Evolutionary conservation across 2,888 invertebrate genomes (phyloP).

Genomic region (Hirudinaria manillensis): DNA sequence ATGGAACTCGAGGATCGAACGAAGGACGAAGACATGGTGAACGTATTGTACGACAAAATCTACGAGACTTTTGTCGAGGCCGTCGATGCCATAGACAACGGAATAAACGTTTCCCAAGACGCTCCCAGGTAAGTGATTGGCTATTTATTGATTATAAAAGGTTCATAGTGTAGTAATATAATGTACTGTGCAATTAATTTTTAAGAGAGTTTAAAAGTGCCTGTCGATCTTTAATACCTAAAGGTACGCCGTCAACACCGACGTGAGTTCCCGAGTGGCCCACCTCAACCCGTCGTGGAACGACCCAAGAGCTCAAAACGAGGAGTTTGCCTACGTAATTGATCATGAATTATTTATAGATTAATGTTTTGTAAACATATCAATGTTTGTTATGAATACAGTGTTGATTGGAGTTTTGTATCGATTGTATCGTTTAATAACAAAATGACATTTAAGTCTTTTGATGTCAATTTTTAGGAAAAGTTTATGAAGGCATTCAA

Average conservation of each 20-base stretch:
- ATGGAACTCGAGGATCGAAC: not conserved
- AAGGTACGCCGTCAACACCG: conserved; percentile 71
- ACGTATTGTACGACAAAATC: conserved; percentile 58
- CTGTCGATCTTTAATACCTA: conserved; percentile 24
- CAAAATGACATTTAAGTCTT: not conserved
- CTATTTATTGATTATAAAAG: not conserved
- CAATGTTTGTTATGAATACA: too few relatives aligned
- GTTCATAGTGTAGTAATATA: not conserved
- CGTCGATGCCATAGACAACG: conserved; percentile 94
- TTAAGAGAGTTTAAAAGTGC: too few relatives aligned
- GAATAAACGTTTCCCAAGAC: conserved; percentile 73
- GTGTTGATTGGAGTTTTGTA: too few relatives aligned
- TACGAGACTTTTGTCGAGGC: conserved; percentile 84
- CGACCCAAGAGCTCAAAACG: conserved; percentile 48
- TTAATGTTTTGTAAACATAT: too few relatives aligned
- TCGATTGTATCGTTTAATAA: too few relatives aligned
- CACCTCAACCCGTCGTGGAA: conserved; percentile 79
- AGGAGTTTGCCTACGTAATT: conserved; percentile 41
- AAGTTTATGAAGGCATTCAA: conserved; percentile 73
- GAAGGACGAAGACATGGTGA: conserved; percentile 43
- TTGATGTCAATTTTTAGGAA: conserved; percentile 39
- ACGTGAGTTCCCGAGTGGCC: conserved; percentile 70
- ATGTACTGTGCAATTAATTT: too few relatives aligned
- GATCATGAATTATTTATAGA: not conserved
- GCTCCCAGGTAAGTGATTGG: conserved; percentile 44